These are phyloP conservation scores for Eudemis profundana DNA, from an alignment of 2,888 invertebrate genomes.

Conservation along the genomic window DNA sequence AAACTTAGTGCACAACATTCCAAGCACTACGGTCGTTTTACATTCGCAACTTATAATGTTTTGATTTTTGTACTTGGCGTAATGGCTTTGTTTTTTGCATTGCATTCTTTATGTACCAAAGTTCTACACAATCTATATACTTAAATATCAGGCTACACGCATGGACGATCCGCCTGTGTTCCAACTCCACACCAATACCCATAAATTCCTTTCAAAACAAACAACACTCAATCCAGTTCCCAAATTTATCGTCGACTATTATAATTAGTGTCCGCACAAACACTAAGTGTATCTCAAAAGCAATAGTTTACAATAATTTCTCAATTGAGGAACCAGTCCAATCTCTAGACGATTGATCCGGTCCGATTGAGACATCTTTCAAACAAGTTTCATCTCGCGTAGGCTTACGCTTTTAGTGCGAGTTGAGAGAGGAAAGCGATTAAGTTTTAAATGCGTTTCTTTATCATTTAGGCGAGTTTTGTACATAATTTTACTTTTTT, in stretches of 20 bases:
- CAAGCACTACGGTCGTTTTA: too few species aligned
- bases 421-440: slow-evolving; percentile 48
- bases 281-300: slow-evolving; percentile 38
- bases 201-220: neutral
- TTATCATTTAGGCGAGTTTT: too few species aligned
- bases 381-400: slow-evolving; percentile 75
- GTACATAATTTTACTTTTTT: too few species aligned
- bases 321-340: slow-evolving; percentile 72
- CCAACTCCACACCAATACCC: too few species aligned
- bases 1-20: too few species aligned
- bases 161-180: too few species aligned
- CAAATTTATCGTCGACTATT: slow-evolving; percentile 11
- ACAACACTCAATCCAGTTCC: neutral
- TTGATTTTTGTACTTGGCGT: too few species aligned
- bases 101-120: too few species aligned
- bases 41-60: too few species aligned
- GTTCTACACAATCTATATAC: too few species aligned
- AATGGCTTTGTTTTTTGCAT: too few species aligned
- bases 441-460: neutral
- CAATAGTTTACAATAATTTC: slow-evolving; percentile 59
- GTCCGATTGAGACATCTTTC: slow-evolving; percentile 82
- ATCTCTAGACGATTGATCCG: slow-evolving; percentile 80
- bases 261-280: slow-evolving; percentile 38
- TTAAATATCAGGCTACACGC: too few species aligned
- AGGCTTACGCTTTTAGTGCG: slow-evolving; percentile 52